Base-by-base conservation (phyloP, 2,888 invertebrate species). In the Apotomis capreana region DNA sequence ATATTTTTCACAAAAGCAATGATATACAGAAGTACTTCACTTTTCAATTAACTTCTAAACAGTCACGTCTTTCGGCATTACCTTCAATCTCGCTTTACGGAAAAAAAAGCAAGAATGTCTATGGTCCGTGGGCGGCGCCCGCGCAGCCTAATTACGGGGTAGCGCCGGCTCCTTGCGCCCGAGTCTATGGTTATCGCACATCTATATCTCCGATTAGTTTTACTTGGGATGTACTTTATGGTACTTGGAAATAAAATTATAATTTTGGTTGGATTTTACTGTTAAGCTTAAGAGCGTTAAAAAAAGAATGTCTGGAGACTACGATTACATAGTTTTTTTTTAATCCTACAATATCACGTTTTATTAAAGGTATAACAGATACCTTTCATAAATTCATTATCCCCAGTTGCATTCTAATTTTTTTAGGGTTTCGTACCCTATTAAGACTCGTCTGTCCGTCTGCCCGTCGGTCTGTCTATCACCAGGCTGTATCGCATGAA, bases 81-180 rank as follows among this genome's bases (percentile, higher is more conserved):
- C 70, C 65, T 65, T 36, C 61, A 68, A 61, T 62, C 61, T 61
- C 62, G 52, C 67, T 61, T 70, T 70, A 69, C 54, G 26, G 83
- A 86, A 78, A 73, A 73, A 80, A 78, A 81, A 80, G 76, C 77
- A 76, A 78, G 73, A 80, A 76, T 81, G 81, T 79, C 78, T 78
- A 81, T 78, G 83, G 82, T 78, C 78, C 69, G 84, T 87, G 88
- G 90, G 91, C 91, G 90, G 86, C 79, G 83, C 85, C 77, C 80
- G 81, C 80, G 87, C 84, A 85, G 85, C 87, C 81, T 90, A 90
- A 90, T 90, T 89, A 87, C 79, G 83, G 91, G 88, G 86, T 86
- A 84, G 79, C 77, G 72, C 64, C 80, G 68, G 83, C 82, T 81
- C 77, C 81, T 80, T 82, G 81, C 82, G 74, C 76, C 63, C 74